Base-by-base conservation (phyloP, 2,113 vertebrate genomes). In the Lepidothrix coronata region DNA sequence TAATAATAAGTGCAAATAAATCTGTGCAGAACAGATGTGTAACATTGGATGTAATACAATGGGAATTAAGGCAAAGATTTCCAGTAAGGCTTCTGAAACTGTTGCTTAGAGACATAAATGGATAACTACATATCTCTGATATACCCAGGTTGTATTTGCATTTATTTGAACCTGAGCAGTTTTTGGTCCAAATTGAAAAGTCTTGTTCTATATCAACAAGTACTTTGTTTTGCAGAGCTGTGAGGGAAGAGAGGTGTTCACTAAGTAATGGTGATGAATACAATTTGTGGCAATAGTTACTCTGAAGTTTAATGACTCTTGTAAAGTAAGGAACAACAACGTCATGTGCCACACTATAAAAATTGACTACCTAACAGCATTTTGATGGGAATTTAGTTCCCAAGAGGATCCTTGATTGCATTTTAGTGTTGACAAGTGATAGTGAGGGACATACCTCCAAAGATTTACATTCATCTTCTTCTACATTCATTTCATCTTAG, bases 301-400 rank as follows among this genome's bases (percentile, higher is more conserved):
- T 71, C 58, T 84, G 59, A 74, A 48, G 28, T 71, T 85, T 95
- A 80, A 70, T 71, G 48, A 59, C 3, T 5, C n/a, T 88, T 72
- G 77, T 88, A 77, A 89, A 89, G 75, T 75, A 80, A 81, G 88
- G 92, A 96, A 74, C 39, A 80, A 33, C 61, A 55, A 71, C 70
- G 0, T 51, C 58, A 41, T 76, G 17, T 76, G 35, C 61, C 33
- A 27, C 17, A 41, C 30, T 75, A 95, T 95, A 93, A 96, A 96
- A 95, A 92, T 88, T 92, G 59, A 96, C 78, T 87, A 11, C 43
- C 83, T 83, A 91, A 88, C 88, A 91, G 39, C 49, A 86, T 78
- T 92, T 95, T 93, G 41, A 88, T 88, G 30, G 41, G 22, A 95
- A 88, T 75, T 79, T 48, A 44, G 23, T 76, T 91, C 71, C 49